A percentile compares a stretch with the other conserved stretches of the same genome.
These are phyloP conservation scores for Tonatia bakeri DNA, from an alignment of 2,113 vertebrate species.

Conservation along the genomic window DNA sequence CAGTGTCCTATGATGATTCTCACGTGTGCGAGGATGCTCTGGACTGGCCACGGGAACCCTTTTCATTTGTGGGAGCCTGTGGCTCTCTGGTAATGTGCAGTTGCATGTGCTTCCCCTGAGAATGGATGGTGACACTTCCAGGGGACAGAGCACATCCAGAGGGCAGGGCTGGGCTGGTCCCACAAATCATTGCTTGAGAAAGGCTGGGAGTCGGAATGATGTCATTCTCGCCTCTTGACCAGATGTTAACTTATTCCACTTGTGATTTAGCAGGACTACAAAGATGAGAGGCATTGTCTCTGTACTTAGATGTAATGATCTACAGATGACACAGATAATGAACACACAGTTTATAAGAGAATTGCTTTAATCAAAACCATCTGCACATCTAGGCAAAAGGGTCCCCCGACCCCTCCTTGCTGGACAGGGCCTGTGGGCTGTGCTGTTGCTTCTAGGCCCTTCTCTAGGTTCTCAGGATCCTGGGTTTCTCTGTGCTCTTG, in stretches of 20 bases:
- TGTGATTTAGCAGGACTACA: background rate
- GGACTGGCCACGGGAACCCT: background rate
- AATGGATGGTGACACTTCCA: background rate
- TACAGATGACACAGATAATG: background rate
- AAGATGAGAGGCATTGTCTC: background rate
- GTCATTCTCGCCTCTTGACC: background rate
- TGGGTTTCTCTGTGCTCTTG: background rate
- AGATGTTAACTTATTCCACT: background rate
- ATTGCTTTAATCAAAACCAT: background rate
- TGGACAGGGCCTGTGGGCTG: background rate
- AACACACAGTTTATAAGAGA: background rate
- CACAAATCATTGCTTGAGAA: background rate
- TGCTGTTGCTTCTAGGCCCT: background rate
- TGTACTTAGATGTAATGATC: accelerated
- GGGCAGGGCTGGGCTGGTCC: too few species aligned
- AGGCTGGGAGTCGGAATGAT: background rate
- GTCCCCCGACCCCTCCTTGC: background rate
- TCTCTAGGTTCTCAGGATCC: background rate
- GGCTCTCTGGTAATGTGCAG: background rate
- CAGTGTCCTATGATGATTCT: background rate
- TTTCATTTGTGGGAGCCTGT: accelerated
- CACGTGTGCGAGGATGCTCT: background rate
- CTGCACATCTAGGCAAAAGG: background rate
- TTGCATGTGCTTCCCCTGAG: accelerated
- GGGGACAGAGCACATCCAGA: background rate